These are phyloP conservation scores for Premnoplex brunnescens DNA, from an alignment of 2,797 vertebrate genomes.

Conservation along the genomic window DNA sequence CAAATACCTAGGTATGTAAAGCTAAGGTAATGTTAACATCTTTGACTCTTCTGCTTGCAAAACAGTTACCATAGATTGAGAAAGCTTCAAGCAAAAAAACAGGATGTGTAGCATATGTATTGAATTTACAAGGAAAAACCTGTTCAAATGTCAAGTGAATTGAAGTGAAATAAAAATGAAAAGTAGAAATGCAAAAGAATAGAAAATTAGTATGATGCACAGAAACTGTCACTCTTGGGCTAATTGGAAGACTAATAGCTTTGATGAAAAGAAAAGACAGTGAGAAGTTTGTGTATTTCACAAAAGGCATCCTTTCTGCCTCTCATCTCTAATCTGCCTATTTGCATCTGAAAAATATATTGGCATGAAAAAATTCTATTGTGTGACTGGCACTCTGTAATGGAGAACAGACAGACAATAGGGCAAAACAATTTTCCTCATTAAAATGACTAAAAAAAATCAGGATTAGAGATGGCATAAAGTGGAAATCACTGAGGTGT, in stretches of 20 bases:
- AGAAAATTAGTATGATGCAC: not conserved
- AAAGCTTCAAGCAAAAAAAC: not conserved
- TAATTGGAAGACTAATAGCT: slow-evolving; percentile 9
- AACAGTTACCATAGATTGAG: not conserved
- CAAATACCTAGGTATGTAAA: not conserved
- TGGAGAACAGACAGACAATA: not conserved
- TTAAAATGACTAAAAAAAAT: not conserved
- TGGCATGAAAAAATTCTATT: not conserved
- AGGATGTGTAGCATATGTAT: not conserved
- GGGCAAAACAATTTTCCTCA: not conserved
- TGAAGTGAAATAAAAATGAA: not conserved
- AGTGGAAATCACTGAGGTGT: not conserved
- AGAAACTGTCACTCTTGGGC: not conserved
- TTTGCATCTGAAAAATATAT: slow-evolving; percentile 21
- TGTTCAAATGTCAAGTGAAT: not conserved
- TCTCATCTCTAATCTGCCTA: not conserved
- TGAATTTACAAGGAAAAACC: not conserved
- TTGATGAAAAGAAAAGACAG: not conserved
- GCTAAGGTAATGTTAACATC: not conserved
- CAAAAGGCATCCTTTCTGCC: not conserved
- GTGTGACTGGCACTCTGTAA: not conserved
- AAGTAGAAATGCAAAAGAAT: not conserved
- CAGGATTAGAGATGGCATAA: not conserved
- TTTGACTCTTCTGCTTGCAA: not conserved
- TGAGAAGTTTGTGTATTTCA: not conserved